phyloP scores from a whole-genome alignment of 2,113 vertebrate species.

The Otus sunia region DNA sequence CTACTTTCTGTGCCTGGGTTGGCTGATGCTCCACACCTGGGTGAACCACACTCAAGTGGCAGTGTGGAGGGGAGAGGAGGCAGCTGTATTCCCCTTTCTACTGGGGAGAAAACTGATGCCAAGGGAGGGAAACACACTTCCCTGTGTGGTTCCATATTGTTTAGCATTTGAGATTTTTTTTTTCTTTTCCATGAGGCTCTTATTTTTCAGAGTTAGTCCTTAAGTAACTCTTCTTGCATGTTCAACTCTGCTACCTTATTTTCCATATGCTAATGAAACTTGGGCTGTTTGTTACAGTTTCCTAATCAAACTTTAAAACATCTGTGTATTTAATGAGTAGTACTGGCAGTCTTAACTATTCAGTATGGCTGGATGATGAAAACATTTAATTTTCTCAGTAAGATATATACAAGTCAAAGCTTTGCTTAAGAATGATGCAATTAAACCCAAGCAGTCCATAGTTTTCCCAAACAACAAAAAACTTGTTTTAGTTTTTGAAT shows the following conservation, averaged over 20 bases:
- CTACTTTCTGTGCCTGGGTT: not conserved
- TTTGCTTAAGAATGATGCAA: conserved; percentile 45
- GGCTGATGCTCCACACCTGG: not conserved
- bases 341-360: conserved; percentile 22
- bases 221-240: conserved; percentile 33
- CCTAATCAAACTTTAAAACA: conserved; percentile 55
- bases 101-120: not conserved
- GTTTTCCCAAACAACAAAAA: conserved; percentile 44
- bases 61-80: not conserved
- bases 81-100: not conserved
- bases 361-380: conserved; percentile 54
- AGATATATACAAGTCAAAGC: conserved; percentile 39
- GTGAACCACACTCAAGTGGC: not conserved
- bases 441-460: conserved; percentile 32
- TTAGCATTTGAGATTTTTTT: not conserved
- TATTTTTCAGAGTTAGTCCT: not conserved
- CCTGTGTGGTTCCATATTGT: not conserved
- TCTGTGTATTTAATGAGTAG: conserved; percentile 67
- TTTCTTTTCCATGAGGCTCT: not conserved
- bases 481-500: conserved; percentile 5
- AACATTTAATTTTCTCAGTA: conserved; percentile 63
- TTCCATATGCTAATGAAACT: conserved; percentile 49
- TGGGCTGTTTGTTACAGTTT: not conserved
- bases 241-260: conserved; percentile 19
- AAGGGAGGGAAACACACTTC: not conserved